A percentile compares a stretch with the other conserved stretches of the same genome.
These are phyloP conservation scores for Aphyosemion australe DNA, from an alignment of 2,113 vertebrate species.

Conservation along the genomic window DNA sequence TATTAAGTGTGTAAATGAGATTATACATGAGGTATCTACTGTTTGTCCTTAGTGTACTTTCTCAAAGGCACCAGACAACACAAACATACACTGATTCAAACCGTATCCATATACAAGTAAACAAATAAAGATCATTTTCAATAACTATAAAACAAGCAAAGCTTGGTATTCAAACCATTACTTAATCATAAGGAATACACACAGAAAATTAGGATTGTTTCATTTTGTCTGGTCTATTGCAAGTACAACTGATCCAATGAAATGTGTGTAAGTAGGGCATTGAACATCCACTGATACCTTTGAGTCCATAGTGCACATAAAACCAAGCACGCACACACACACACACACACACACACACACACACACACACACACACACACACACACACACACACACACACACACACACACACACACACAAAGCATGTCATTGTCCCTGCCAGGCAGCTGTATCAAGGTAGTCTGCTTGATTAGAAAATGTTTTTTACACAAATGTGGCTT, in stretches of 20 bases:
- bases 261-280: slow-evolving; percentile 37
- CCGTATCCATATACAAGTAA: no score
- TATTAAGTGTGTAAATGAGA: slow-evolving; percentile 54
- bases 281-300: slow-evolving; percentile 27
- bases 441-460: slow-evolving; percentile 40
- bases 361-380: background rate
- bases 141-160: no score
- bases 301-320: background rate
- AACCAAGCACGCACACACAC: background rate
- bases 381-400: background rate
- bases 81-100: background rate
- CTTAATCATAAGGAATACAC: background rate
- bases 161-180: background rate
- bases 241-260: slow-evolving; percentile 18
- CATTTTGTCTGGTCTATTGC: slow-evolving; percentile 17
- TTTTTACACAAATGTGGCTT: slow-evolving; percentile 25
- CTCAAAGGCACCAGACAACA: background rate
- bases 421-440: slow-evolving; percentile 34
- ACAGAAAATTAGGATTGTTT: slow-evolving; percentile 30
- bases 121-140: background rate
- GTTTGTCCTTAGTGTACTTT: slow-evolving; percentile 34
- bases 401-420: background rate
- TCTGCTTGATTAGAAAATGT: slow-evolving; percentile 37
- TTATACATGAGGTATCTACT: slow-evolving; percentile 53
- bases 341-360: slow-evolving; percentile 3